phyloP scores from a whole-genome alignment of 1,140 invertebrate species.

The Solenopsis fugax region DNA sequence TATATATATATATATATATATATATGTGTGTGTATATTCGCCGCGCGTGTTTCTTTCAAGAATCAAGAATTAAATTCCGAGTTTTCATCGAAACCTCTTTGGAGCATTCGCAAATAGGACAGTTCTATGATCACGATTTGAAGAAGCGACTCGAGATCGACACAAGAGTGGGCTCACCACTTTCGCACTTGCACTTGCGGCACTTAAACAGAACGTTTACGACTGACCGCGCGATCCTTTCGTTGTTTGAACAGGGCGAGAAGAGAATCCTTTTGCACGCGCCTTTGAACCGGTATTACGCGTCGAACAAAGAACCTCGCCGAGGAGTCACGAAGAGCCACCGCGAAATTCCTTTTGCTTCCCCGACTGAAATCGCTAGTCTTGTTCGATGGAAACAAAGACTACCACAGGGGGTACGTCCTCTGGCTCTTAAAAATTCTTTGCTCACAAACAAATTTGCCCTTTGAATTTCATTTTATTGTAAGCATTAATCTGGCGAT shows the following conservation, averaged over 20 bases:
- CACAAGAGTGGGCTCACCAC: conserved; percentile 19
- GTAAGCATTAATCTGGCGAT: too few species aligned
- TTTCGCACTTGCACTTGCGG: conserved; percentile 45
- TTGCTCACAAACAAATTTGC: not conserved
- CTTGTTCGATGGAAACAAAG: conserved; percentile 53
- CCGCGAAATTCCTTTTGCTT: conserved; percentile 39
- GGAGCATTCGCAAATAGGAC: conserved; percentile 28
- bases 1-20: too few species aligned
- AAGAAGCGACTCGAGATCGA: conserved; percentile 37
- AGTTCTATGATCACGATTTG: conserved; percentile 32
- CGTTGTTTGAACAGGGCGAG: conserved; percentile 58
- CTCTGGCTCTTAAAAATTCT: not conserved
- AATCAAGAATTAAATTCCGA: conserved; percentile 8
- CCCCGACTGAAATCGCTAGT: not conserved
- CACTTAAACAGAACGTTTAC: conserved; percentile 76
- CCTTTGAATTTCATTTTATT: not conserved
- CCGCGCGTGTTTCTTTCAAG: not conserved
- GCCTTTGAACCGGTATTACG: conserved; percentile 72
- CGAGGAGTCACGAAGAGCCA: conserved; percentile 50
- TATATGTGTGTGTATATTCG: not conserved
- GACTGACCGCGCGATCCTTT: conserved; percentile 64
- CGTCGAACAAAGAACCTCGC: conserved; percentile 69
- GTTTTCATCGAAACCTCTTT: not conserved
- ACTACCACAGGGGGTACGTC: not conserved
- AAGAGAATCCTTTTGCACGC: conserved; percentile 72